Evolutionary conservation across 2,797 vertebrate species (phyloP), one percentile per base, ranked within the genome.

Genomic region (Gephyroberyx darwinii): DNA sequence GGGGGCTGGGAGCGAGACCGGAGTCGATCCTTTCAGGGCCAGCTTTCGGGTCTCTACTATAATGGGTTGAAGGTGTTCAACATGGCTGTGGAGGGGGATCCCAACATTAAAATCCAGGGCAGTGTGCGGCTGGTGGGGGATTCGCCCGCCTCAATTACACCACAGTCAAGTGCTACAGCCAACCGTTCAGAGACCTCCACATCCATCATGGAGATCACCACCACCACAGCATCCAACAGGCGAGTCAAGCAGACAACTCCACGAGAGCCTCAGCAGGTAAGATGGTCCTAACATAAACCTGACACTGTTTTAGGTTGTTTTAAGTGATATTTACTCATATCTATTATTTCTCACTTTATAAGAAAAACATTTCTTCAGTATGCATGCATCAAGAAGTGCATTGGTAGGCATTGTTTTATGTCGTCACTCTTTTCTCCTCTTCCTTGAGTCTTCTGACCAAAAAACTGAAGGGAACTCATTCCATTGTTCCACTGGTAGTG

Each of bases 61-160:
- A 99, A 99, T 84, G 98, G 98, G 91, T 93, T 99, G 91, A 99
- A 99, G 93, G 97, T 99, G 91, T 96, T 99, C 94, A 99, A 98
- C 94, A 99, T 99, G 98, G 98, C 98, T 8, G 96, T 96, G 1
- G 97, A 99, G 89, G 97, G 95, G 1, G 97, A 99, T 90, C 92
- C 96, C 88, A 99, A 99, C 94, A 95, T 99, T 86, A 93, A 85
- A 86, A 95, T 98, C 90, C 95, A 98, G 86, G 98, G 97, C 84
- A 99, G 96, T 56, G 97, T 98, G 93, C 95, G 97, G 89, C 96
- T 99, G 77, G 96, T 99, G 73, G 98, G 98, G 84, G 98, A 99
- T 88, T 95, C 96, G 75, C 97, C 96, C 90, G 92, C 92, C 88
- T 96, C 97, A 67, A 96, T 98, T 93, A 98, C 97, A 30, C 98